phyloP scores from a whole-genome alignment of 2,888 invertebrate genomes.

The Iphiclides podalirius region DNA sequence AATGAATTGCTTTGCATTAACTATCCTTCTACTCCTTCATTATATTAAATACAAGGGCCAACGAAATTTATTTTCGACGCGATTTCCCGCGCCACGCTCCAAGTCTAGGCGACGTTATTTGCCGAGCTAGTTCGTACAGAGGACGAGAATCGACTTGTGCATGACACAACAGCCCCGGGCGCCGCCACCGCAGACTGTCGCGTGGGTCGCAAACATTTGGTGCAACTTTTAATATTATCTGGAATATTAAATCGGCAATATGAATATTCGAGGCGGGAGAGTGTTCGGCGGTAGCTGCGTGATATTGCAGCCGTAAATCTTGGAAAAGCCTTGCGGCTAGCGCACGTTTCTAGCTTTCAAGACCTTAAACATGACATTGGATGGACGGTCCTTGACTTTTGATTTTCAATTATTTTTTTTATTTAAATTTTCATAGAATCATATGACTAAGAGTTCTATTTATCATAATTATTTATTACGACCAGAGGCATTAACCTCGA shows the following conservation, averaged over 20 bases:
- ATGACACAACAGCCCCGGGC: constrained; percentile 61
- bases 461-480: no score
- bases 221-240: constrained; percentile 11
- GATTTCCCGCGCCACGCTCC: background rate
- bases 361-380: no score
- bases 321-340: no score
- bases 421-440: no score
- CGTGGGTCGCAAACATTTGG: constrained; percentile 46
- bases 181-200: constrained; percentile 45
- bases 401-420: no score
- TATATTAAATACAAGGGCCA: no score
- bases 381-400: background rate
- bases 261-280: background rate
- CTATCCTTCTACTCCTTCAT: no score
- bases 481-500: no score
- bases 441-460: no score
- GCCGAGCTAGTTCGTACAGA: constrained; percentile 22
- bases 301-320: background rate
- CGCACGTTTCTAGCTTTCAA: no score
- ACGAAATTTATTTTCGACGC: no score
- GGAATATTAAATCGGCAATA: constrained; percentile 10
- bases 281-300: background rate
- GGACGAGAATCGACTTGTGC: constrained; percentile 62
- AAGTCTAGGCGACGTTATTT: background rate
- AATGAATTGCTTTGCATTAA: no score